phyloP scores from a whole-genome alignment of 2,113 vertebrate species.

The Rhinichthys klamathensis region DNA sequence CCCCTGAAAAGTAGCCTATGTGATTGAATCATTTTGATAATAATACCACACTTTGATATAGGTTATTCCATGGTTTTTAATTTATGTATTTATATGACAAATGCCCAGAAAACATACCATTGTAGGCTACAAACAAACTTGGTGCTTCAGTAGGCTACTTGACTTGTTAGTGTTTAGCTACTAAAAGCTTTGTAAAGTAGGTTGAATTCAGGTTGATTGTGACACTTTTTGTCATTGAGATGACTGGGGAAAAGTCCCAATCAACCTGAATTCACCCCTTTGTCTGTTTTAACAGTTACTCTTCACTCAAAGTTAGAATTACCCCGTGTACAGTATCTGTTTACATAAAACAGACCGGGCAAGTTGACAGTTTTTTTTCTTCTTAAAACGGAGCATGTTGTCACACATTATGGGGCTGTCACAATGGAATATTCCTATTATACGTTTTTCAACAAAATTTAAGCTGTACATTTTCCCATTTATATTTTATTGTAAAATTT shows the following conservation, averaged over 20 bases:
- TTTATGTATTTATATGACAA: neutral
- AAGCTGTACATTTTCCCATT: neutral
- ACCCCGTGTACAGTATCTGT: neutral
- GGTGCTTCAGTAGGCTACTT: too few relatives aligned
- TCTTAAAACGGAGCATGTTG: neutral
- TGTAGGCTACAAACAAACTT: too few relatives aligned
- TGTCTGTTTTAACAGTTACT: neutral
- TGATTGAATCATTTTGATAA: neutral
- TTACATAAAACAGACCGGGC: neutral
- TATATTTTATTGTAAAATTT: neutral
- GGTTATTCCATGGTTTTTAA: neutral
- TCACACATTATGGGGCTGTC: neutral
- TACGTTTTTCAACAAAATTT: neutral
- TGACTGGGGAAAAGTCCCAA: too few relatives aligned
- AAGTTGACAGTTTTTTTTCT: neutral
- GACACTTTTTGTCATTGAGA: too few relatives aligned
- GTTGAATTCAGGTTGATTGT: too few relatives aligned
- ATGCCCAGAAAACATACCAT: too few relatives aligned
- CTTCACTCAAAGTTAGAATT: neutral
- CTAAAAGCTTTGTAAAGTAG: neutral
- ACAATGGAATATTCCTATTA: neutral
- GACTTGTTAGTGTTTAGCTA: too few relatives aligned
- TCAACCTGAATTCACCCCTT: too few relatives aligned
- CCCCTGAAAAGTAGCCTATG: neutral
- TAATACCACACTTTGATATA: neutral